Conservation (phyloP, 2,113 vertebrate genomes). For the Tapirus terrestris region DNA sequence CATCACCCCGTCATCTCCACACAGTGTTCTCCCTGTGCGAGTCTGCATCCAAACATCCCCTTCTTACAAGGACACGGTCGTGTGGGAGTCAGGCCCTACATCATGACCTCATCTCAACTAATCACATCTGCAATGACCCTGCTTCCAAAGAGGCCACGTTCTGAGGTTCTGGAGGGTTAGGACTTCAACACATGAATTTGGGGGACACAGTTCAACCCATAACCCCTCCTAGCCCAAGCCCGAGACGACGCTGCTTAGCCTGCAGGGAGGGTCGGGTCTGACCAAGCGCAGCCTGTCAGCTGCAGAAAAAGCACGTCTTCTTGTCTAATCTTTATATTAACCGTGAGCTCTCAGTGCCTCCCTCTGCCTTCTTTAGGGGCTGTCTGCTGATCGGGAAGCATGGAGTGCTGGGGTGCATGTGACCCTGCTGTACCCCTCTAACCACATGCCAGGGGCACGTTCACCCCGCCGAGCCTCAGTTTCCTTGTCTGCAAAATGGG, state of each 20-base stretch:
- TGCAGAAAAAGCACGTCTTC: no score
- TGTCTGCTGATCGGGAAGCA: accelerated
- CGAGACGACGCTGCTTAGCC: not conserved
- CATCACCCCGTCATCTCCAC: accelerated
- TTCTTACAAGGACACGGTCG: not conserved
- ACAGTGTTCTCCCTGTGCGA: accelerated
- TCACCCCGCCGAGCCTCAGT: not conserved
- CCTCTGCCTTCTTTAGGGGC: not conserved
- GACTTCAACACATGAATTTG: no score
- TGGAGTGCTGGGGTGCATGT: accelerated
- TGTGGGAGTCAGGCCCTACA: accelerated
- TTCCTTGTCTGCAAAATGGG: not conserved
- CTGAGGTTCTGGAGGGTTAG: no score
- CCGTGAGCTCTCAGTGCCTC: no score
- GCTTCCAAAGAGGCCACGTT: not conserved
- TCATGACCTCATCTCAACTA: not conserved
- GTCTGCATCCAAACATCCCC: not conserved
- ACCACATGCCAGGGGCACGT: accelerated
- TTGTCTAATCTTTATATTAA: not conserved
- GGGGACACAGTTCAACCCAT: not conserved
- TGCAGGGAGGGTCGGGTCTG: not conserved
- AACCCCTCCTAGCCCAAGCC: not conserved
- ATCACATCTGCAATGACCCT: not conserved
- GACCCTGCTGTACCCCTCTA: accelerated
- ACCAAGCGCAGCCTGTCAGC: not conserved